Conservation (phyloP, 2,888 invertebrate species). For the Fragum sueziense region DNA sequence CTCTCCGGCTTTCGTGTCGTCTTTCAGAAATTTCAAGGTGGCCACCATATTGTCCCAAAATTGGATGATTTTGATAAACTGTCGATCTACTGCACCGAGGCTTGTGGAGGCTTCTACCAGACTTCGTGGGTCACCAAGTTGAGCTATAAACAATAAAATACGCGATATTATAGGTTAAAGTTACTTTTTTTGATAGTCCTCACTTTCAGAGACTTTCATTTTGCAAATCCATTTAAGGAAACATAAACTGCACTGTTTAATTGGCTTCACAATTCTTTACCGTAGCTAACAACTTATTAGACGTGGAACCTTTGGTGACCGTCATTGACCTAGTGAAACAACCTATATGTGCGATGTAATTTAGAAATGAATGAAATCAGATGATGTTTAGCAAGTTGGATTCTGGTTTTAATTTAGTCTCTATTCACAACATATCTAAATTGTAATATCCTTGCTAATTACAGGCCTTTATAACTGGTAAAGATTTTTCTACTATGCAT, state of each 20-base stretch:
- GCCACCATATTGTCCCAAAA: conserved; percentile 45
- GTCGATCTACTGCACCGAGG: conserved; percentile 36
- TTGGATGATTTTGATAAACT: conserved; percentile 29
- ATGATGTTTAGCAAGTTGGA: too few relatives aligned
- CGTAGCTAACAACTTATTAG: background rate
- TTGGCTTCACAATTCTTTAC: background rate
- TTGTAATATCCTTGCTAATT: too few relatives aligned
- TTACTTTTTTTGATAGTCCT: too few relatives aligned
- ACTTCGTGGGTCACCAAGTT: conserved; percentile 28
- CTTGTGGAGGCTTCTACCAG: conserved; percentile 25
- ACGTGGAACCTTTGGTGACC: background rate
- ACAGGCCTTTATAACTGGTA: too few relatives aligned
- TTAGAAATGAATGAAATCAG: too few relatives aligned
- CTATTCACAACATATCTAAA: too few relatives aligned
- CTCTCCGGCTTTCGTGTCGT: conserved; percentile 27
- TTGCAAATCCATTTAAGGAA: background rate
- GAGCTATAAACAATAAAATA: conserved; percentile 1
- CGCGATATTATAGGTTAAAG: background rate
- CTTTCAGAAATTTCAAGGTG: conserved; percentile 27
- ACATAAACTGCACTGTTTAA: background rate
- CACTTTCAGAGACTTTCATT: too few relatives aligned
- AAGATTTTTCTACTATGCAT: too few relatives aligned
- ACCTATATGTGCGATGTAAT: too few relatives aligned
- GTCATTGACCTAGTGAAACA: too few relatives aligned
- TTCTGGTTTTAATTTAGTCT: too few relatives aligned